phyloP scores from a whole-genome alignment of 2,888 invertebrate species.

The Cryptocephalus moraei region DNA sequence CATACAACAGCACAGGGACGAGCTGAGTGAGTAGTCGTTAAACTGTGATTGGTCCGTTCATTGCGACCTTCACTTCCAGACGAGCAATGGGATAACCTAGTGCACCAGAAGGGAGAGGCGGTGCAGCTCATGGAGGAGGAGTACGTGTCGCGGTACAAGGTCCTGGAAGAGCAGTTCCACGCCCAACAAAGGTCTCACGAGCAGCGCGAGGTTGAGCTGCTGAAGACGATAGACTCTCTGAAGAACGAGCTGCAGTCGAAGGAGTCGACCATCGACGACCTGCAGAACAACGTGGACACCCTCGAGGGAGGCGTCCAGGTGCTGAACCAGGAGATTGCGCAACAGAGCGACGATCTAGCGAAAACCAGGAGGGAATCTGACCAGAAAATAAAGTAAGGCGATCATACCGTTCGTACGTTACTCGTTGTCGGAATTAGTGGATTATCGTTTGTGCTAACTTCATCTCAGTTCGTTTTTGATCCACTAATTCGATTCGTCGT shows the following conservation, averaged over 20 bases:
- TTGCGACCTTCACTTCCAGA: conserved; percentile 39
- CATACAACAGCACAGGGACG: conserved; percentile 49
- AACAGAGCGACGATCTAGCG: conserved; percentile 29
- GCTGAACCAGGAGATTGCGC: conserved; percentile 35
- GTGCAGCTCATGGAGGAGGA: conserved; percentile 50
- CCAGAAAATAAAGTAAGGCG: conserved; percentile 40
- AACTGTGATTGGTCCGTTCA: background rate
- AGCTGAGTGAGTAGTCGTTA: conserved; percentile 45
- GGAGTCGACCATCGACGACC: conserved; percentile 33
- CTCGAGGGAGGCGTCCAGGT: conserved; percentile 39
- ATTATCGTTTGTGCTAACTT: background rate
- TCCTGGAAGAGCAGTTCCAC: conserved; percentile 38
- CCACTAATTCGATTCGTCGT: too few species aligned
- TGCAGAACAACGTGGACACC: conserved; percentile 37
- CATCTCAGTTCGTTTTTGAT: too few species aligned
- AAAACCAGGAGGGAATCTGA: conserved; percentile 33
- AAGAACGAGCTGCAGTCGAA: conserved; percentile 35
- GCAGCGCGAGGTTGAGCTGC: conserved; percentile 33
- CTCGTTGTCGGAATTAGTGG: background rate
- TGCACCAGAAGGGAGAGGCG: conserved; percentile 52
- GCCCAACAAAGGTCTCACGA: conserved; percentile 36
- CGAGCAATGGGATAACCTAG: conserved; percentile 54
- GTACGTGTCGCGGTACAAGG: conserved; percentile 43
- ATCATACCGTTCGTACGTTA: background rate
- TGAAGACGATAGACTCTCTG: conserved; percentile 35